Percentiles rank a stretch among this genome's conserved stretches.
phyloP scores from a whole-genome alignment of 2,797 vertebrate species.

The Cheirogaleus major region DNA sequence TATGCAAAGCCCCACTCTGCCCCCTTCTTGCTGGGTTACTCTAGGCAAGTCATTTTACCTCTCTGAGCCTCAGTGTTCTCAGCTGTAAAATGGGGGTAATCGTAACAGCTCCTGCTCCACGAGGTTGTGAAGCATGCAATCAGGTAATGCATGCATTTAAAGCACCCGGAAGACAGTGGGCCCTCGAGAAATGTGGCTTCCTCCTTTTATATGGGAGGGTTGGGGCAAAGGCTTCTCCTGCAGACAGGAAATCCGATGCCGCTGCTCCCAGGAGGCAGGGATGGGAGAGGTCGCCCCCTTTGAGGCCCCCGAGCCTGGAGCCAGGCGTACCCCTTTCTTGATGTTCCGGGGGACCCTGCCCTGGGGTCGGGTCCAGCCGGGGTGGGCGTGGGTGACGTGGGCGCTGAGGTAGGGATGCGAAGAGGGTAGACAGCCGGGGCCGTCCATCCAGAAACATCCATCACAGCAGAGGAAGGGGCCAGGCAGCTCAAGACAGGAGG shows the following conservation, averaged over 20 bases:
- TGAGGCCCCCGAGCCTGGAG: neutral
- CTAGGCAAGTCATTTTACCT: neutral
- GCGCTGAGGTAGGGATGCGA: neutral
- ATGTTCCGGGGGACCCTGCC: neutral
- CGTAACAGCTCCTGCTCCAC: neutral
- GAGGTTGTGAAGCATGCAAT: neutral
- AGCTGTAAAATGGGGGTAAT: neutral
- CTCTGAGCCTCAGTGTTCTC: neutral
- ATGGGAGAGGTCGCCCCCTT: rapidly evolving
- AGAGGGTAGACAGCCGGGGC: neutral
- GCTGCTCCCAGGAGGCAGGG: neutral
- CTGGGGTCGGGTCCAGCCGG: neutral
- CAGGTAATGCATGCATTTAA: neutral
- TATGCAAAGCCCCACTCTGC: neutral
- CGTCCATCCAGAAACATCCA: slow-evolving; percentile 4
- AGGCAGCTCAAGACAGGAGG: slow-evolving; percentile 30
- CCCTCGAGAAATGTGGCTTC: neutral
- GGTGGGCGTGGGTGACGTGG: neutral
- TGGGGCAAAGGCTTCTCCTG: neutral
- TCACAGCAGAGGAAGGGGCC: neutral
- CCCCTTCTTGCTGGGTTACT: neutral
- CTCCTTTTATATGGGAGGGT: rapidly evolving
- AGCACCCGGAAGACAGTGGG: neutral
- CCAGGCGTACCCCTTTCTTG: rapidly evolving
- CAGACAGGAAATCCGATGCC: rapidly evolving